Conservation (phyloP, 1,140 invertebrate genomes). For the Sminthurides bifidus region DNA sequence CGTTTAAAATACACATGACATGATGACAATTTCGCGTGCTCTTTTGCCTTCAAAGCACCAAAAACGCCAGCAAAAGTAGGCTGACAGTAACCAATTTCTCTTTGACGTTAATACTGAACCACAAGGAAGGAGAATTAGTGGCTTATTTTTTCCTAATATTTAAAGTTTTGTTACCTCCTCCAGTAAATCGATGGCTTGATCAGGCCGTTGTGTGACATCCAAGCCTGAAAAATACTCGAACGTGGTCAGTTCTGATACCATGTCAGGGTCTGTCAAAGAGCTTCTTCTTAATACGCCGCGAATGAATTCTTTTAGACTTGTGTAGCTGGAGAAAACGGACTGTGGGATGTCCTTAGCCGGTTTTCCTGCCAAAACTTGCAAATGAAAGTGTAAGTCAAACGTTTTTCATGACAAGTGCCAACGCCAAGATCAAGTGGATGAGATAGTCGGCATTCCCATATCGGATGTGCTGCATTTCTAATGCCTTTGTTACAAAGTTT, state of each 20-base stretch:
- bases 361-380: slow-evolving; percentile 14
- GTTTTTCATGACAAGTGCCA: background rate
- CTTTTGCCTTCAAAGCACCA: no score
- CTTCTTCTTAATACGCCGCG: slow-evolving; percentile 10
- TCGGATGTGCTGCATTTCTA: background rate
- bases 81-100: background rate
- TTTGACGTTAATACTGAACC: background rate
- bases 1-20: no score
- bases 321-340: slow-evolving; percentile 8
- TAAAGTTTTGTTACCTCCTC: slow-evolving; percentile 15
- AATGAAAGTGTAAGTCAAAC: background rate
- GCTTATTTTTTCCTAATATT: background rate
- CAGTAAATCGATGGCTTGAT: slow-evolving; percentile 20
- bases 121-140: background rate
- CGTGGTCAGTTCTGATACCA: slow-evolving; percentile 10
- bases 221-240: slow-evolving; percentile 29
- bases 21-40: no score
- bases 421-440: no score
- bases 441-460: no score
- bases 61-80: background rate
- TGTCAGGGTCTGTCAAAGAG: background rate
- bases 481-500: background rate
- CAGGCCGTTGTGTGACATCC: slow-evolving; percentile 15
- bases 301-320: slow-evolving; percentile 18
- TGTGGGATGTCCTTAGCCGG: background rate